A percentile compares a stretch with the other conserved stretches of the same genome.
These are phyloP conservation scores for Lepidothrix coronata DNA, from an alignment of 2,113 vertebrate genomes.

Conservation along the genomic window DNA sequence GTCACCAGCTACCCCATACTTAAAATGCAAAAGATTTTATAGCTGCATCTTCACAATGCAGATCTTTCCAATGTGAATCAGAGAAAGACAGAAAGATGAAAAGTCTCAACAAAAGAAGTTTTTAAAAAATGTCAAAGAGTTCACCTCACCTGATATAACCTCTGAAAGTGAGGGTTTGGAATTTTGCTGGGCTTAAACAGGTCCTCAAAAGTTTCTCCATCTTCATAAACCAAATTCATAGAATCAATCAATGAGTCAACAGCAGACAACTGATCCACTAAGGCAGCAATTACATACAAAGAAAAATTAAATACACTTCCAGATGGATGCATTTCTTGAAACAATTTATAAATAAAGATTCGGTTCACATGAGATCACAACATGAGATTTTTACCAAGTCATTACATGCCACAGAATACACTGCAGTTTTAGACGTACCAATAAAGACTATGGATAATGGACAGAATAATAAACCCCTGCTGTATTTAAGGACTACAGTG, in stretches of 20 bases:
- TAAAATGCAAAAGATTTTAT: neutral
- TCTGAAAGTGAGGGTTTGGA: conserved; percentile 92
- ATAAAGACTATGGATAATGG: neutral
- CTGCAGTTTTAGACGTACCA: neutral
- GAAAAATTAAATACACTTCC: conserved; percentile 1
- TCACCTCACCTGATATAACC: conserved; percentile 89
- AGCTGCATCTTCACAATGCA: neutral
- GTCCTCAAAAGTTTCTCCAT: conserved; percentile 79
- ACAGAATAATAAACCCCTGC: neutral
- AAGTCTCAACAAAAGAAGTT: neutral
- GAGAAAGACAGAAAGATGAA: neutral
- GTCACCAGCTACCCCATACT: neutral
- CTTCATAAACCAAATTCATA: conserved; percentile 87
- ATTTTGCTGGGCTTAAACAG: conserved; percentile 86
- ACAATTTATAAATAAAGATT: neutral
- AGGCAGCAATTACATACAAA: conserved; percentile 3
- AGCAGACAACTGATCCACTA: conserved; percentile 85
- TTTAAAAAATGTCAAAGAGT: neutral
- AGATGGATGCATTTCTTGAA: neutral
- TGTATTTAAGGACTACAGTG: conserved; percentile 16
- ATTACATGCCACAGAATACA: neutral
- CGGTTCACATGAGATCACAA: neutral
- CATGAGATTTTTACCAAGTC: neutral
- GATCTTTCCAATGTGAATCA: neutral
- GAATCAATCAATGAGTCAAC: conserved; percentile 90